Percentiles rank a stretch among this genome's conserved stretches.
These are phyloP conservation scores for Melanargia galathea DNA, from an alignment of 2,888 invertebrate species.

Conservation along the genomic window DNA sequence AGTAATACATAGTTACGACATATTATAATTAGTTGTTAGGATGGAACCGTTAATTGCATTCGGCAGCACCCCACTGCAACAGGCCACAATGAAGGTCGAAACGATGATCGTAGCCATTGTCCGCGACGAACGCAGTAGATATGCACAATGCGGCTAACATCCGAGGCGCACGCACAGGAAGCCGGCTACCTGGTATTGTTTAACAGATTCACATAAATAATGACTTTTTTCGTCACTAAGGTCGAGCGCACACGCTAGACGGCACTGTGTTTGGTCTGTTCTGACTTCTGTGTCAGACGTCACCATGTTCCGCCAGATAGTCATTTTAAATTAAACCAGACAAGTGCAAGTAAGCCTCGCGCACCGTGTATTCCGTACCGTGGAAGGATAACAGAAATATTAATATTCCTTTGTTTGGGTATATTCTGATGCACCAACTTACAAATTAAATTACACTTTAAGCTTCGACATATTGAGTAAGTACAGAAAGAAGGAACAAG, in stretches of 20 bases:
- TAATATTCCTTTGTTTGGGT: no score
- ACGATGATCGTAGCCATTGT: no score
- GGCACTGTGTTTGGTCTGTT: neutral
- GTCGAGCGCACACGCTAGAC: constrained; percentile 16
- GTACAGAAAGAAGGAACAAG: no score
- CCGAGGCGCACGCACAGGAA: constrained; percentile 53
- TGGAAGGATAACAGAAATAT: no score
- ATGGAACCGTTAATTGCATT: constrained; percentile 24
- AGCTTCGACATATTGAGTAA: no score
- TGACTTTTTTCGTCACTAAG: constrained; percentile 25
- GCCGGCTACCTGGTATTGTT: constrained; percentile 56
- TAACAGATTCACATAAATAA: constrained; percentile 39
- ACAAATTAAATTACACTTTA: no score
- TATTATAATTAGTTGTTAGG: constrained; percentile 6
- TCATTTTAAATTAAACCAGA: no score
- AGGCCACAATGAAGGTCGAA: constrained; percentile 34
- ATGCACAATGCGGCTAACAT: constrained; percentile 43
- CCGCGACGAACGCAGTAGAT: no score
- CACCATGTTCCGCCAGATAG: neutral
- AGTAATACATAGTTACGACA: neutral
- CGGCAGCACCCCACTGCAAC: constrained; percentile 18
- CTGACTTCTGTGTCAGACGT: neutral
- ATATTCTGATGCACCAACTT: no score
- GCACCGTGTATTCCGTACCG: no score
- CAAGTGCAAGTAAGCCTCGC: no score